These are phyloP conservation scores for Lepus timidus DNA, from an alignment of 2,113 vertebrate species.

Conservation along the genomic window DNA sequence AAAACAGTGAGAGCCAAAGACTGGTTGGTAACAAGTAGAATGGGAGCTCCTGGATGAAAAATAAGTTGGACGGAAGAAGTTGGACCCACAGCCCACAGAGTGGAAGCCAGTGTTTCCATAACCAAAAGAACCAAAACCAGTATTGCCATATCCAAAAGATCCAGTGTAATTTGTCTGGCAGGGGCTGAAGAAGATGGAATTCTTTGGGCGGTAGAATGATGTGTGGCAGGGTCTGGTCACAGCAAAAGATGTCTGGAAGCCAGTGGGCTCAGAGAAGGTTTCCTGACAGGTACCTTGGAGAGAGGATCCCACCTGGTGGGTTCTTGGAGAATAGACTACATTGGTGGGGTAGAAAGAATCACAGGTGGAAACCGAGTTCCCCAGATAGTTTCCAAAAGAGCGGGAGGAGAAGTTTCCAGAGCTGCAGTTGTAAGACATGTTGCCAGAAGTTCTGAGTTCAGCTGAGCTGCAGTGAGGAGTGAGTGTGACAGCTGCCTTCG, in stretches of 20 bases:
- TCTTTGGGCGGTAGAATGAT: neutral
- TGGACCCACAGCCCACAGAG: neutral
- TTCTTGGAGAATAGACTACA: neutral
- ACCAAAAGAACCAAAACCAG: neutral
- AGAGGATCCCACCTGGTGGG: conserved; percentile 19
- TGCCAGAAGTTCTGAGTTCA: conserved; percentile 11
- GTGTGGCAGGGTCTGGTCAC: neutral
- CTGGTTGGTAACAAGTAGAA: neutral
- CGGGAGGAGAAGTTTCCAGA: conserved; percentile 37
- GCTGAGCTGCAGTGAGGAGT: neutral
- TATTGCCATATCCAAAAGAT: neutral
- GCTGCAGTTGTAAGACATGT: conserved; percentile 40
- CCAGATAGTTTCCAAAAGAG: neutral
- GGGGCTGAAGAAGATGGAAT: neutral
- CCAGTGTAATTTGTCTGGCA: neutral
- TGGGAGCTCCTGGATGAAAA: neutral
- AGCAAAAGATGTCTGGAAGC: neutral
- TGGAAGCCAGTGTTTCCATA: neutral
- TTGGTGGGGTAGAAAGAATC: neutral
- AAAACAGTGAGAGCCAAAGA: neutral
- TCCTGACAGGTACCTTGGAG: neutral
- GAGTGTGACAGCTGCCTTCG: neutral
- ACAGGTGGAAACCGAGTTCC: neutral
- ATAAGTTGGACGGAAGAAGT: neutral
- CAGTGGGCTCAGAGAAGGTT: neutral